Evolutionary conservation across 2,888 invertebrate species (phyloP).

Genomic region (Watsonalla cultraria): DNA sequence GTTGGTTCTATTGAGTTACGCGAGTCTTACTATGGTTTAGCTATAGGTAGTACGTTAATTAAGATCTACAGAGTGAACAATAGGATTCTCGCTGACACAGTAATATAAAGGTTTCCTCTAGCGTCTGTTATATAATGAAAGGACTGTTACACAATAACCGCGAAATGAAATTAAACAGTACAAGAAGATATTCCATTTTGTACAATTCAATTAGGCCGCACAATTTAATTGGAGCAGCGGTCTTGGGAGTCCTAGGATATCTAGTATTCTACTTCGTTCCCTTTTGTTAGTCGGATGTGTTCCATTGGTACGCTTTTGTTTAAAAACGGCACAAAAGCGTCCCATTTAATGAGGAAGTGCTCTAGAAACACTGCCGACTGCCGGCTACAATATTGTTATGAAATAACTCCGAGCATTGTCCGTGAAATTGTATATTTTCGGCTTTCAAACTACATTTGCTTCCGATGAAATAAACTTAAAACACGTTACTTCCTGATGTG

Average conservation of each 20-base stretch:
- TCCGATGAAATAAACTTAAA: background rate
- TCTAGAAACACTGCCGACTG: conserved; percentile 60
- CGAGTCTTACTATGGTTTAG: no score
- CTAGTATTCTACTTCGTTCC: conserved; percentile 5
- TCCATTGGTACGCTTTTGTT: conserved; percentile 38
- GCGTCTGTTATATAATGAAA: no score
- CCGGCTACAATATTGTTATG: conserved; percentile 48
- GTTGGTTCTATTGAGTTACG: no score
- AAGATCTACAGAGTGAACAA: no score
- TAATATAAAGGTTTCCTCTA: no score
- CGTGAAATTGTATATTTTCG: background rate
- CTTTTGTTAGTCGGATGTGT: conserved; percentile 17
- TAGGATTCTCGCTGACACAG: no score
- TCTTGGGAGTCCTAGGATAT: background rate
- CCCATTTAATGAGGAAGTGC: conserved; percentile 72
- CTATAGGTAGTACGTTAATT: no score
- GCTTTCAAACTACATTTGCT: background rate
- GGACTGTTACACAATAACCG: no score
- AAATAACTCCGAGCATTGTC: conserved; percentile 35
- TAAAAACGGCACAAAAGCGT: conserved; percentile 42
- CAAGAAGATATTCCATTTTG: no score
- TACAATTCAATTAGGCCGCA: no score
- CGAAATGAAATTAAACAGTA: no score
- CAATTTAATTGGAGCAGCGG: background rate
- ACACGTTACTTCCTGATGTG: background rate